These are phyloP conservation scores for Himalopsyche japonica DNA, from an alignment of 2,888 invertebrate genomes.

Conservation along the genomic window DNA sequence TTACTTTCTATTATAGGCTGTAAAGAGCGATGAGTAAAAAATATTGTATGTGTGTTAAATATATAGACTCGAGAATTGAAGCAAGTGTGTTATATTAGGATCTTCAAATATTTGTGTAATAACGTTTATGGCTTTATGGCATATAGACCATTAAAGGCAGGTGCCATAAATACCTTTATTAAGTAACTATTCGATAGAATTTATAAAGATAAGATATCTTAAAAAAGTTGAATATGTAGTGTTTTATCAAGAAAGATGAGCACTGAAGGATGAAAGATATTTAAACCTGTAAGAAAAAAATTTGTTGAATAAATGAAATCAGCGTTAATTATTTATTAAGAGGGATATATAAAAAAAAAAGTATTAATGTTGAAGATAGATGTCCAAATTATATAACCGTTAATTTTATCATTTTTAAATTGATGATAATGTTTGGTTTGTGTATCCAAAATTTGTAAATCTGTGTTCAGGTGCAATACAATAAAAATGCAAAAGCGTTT, in stretches of 20 bases:
- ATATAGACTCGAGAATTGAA: neutral
- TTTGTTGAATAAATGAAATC: no score
- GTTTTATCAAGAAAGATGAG: no score
- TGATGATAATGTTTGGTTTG: neutral
- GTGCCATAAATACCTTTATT: neutral
- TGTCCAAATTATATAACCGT: no score
- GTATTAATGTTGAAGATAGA: no score
- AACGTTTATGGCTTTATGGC: neutral
- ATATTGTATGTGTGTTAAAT: neutral
- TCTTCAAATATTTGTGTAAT: neutral
- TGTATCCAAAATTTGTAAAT: neutral
- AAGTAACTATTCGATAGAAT: neutral
- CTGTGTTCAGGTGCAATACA: neutral
- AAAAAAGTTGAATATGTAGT: no score
- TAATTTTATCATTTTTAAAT: no score
- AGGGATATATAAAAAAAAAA: no score
- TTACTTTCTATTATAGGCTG: neutral
- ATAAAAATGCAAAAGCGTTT: neutral
- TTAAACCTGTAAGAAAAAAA: no score
- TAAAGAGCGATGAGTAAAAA: neutral
- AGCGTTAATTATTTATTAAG: no score
- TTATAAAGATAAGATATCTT: neutral
- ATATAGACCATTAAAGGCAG: neutral
- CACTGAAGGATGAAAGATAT: no score
- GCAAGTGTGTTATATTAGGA: neutral